A percentile compares a stretch with the other conserved stretches of the same genome.
These are phyloP conservation scores for Erebia epiphron DNA, from an alignment of 2,888 invertebrate genomes.

Conservation along the genomic window DNA sequence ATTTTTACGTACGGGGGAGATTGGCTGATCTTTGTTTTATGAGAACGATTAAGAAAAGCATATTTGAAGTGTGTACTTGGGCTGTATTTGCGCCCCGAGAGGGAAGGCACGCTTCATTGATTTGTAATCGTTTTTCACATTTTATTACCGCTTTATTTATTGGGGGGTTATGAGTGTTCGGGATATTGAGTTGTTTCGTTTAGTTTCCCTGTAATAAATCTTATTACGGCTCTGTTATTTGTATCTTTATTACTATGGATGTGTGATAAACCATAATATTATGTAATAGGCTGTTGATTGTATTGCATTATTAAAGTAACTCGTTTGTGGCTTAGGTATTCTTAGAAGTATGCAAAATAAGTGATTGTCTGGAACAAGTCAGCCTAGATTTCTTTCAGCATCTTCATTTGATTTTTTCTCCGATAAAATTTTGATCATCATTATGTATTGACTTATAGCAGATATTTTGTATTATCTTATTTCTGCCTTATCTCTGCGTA, in stretches of 20 bases:
- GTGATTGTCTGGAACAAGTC: too few relatives aligned
- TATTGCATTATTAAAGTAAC: background rate
- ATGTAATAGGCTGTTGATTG: background rate
- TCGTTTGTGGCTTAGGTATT: too few relatives aligned
- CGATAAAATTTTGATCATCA: too few relatives aligned
- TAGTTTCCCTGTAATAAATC: conserved; percentile 53
- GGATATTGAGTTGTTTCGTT: conserved; percentile 56
- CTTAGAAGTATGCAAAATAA: too few relatives aligned
- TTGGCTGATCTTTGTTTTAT: conserved; percentile 82
- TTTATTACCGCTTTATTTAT: conserved; percentile 70
- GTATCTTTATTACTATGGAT: conserved; percentile 18
- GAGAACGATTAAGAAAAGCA: conserved; percentile 84
- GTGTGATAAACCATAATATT: background rate
- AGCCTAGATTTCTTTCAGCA: too few relatives aligned
- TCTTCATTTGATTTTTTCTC: too few relatives aligned
- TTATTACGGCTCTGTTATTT: conserved; percentile 38
- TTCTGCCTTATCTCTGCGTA: too few relatives aligned
- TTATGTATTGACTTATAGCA: too few relatives aligned
- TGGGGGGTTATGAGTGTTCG: conserved; percentile 67
- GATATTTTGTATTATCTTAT: too few relatives aligned
- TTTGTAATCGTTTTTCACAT: conserved; percentile 81
- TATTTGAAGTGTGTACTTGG: conserved; percentile 82
- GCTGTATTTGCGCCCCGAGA: conserved; percentile 78
- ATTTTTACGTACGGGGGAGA: conserved; percentile 70
- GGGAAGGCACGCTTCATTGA: conserved; percentile 81